Evolutionary conservation across 2,888 invertebrate genomes (phyloP).

Genomic region (Plebejus melissa): DNA sequence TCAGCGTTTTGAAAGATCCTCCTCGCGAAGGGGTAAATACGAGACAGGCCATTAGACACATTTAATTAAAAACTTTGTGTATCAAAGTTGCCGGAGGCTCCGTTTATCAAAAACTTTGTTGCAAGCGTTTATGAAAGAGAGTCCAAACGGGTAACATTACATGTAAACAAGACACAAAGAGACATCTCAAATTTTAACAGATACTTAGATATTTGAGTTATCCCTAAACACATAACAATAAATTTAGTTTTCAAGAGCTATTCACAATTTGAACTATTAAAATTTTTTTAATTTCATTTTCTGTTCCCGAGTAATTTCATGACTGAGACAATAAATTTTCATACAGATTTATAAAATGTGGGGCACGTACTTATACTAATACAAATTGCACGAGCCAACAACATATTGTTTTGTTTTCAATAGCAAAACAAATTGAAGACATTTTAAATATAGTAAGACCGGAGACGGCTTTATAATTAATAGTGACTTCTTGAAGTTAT

Average conservation of each 20-base stretch:
- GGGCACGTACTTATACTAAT: background rate
- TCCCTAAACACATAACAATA: background rate
- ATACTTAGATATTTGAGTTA: background rate
- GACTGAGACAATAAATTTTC: background rate
- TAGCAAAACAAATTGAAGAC: background rate
- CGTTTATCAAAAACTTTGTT: constrained; percentile 18
- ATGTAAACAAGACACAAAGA: background rate
- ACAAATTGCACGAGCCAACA: background rate
- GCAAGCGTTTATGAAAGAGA: background rate
- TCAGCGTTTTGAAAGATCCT: background rate
- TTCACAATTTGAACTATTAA: background rate
- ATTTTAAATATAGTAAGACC: background rate
- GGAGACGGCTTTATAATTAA: background rate
- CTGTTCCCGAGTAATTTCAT: background rate
- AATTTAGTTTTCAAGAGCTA: background rate
- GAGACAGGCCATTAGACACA: constrained; percentile 11
- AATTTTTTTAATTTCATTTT: background rate
- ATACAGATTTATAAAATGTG: background rate
- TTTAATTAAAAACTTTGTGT: constrained; percentile 21
- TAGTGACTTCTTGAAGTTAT: background rate
- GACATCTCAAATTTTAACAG: background rate
- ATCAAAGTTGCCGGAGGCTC: constrained; percentile 14
- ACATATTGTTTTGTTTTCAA: background rate
- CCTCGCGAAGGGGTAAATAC: constrained; percentile 6
- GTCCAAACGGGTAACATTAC: background rate